Evolutionary conservation across 2,888 invertebrate genomes (phyloP).

Genomic region (Anthoptus insignis): DNA sequence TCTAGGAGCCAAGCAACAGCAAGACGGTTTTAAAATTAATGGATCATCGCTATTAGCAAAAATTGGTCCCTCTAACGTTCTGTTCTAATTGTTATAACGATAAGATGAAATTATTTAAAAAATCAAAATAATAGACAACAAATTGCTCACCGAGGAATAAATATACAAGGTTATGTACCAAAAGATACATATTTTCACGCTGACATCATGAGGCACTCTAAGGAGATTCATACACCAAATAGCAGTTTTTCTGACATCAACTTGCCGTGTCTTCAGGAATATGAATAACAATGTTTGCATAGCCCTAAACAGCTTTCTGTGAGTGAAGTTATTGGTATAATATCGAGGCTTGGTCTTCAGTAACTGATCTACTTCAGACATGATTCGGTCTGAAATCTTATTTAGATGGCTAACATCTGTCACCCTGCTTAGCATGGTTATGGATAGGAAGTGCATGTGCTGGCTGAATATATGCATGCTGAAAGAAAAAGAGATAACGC

Average conservation of each 20-base stretch:
- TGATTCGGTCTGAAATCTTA: constrained; percentile 61
- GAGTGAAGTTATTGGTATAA: constrained; percentile 73
- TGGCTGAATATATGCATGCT: constrained; percentile 68
- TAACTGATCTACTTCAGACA: constrained; percentile 61
- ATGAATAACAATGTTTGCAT: constrained; percentile 71
- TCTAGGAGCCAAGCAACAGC: too few species aligned
- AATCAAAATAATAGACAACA: too few species aligned
- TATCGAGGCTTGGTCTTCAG: constrained; percentile 75
- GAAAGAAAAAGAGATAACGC: constrained; percentile 50
- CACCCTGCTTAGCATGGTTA: constrained; percentile 62
- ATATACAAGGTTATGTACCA: constrained; percentile 73
- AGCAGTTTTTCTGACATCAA: constrained; percentile 51
- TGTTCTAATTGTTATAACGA: too few species aligned
- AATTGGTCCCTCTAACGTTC: too few species aligned
- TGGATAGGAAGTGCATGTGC: constrained; percentile 65
- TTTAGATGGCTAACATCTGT: constrained; percentile 56
- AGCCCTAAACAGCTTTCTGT: constrained; percentile 66
- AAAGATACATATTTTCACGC: constrained; percentile 71
- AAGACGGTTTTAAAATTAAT: too few species aligned
- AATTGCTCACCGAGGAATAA: constrained; percentile 70
- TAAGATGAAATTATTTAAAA: too few species aligned
- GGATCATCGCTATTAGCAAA: too few species aligned
- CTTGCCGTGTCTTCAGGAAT: constrained; percentile 55
- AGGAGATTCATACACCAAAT: constrained; percentile 69
- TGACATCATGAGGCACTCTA: constrained; percentile 74